Evolutionary conservation across 1,140 invertebrate genomes (phyloP), one percentile per base, ranked within the genome.

Genomic region (Drosophila azteca): DNA sequence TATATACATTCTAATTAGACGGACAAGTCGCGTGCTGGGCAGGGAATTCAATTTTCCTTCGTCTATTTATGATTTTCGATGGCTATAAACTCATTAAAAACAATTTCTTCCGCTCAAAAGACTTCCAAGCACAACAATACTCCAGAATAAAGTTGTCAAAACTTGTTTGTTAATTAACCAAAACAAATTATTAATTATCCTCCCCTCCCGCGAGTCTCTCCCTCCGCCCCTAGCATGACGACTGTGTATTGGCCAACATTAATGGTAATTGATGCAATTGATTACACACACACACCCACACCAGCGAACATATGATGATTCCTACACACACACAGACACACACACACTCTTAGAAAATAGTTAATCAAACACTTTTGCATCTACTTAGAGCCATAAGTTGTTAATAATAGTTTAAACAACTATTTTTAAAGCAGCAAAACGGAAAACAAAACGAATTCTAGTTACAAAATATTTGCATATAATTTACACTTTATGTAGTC

Each of bases 201-300:
- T 31, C 6, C 17, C 15, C 48, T 31, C 6, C 57, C 44, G 35
- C n/a, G 39, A 53, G 46, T 11, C 22, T n/a, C 15, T 43, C 51
- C 39, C 13, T 4, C 20, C 22, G 65, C 54, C 52, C 55, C 48
- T 17, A 53, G 58, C 79, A 79, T 73, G 82, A 52, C 68, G 43
- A 54, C 53, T 43, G 59, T 74, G 64, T 82, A 74, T 85, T 88
- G 78, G 82, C 78, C 83, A 85, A 87, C 74, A 69, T 77, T 70
- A 65, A 75, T 51, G 39, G 78, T 85, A 85, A 82, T 85, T 85
- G 87, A 87, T 87, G 60, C 74, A 85, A 82, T 85, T 87, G 81
- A 85, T 87, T 87, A 85, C 78, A 55, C 50, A 79, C 44, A 59
- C 62, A 60, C 46, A 75, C 52, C 68, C 24, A 52, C 62, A 70